Evolutionary conservation across 2,888 invertebrate species (phyloP).

Genomic region (Cephalotes varians): DNA sequence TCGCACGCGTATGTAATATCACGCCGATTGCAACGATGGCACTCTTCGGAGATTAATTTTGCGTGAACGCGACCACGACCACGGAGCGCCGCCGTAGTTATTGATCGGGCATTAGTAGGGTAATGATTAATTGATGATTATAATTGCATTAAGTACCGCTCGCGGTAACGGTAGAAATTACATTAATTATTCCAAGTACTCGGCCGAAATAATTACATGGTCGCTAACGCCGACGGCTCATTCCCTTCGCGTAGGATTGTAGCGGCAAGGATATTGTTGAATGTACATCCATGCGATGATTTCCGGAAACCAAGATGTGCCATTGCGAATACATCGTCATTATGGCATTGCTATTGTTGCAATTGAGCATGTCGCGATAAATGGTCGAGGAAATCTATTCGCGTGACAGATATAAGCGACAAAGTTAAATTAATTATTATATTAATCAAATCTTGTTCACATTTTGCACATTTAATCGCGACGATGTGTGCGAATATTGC

Average conservation of each 20-base stretch:
- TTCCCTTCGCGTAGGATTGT: slow-evolving; percentile 53
- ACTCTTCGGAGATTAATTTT: slow-evolving; percentile 55
- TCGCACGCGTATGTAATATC: slow-evolving; percentile 41
- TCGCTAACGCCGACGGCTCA: slow-evolving; percentile 66
- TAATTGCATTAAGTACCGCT: slow-evolving; percentile 71
- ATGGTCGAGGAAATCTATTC: slow-evolving; percentile 48
- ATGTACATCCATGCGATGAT: slow-evolving; percentile 51
- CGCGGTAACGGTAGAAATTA: slow-evolving; percentile 68
- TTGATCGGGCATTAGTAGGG: slow-evolving; percentile 66
- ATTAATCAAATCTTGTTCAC: slow-evolving; percentile 65
- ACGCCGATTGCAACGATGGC: slow-evolving; percentile 40
- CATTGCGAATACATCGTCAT: slow-evolving; percentile 53
- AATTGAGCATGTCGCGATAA: slow-evolving; percentile 66
- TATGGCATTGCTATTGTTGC: slow-evolving; percentile 66
- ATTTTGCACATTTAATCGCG: not conserved
- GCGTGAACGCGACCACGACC: slow-evolving; percentile 41
- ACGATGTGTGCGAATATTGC: not conserved
- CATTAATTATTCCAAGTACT: slow-evolving; percentile 75
- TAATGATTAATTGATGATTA: slow-evolving; percentile 73
- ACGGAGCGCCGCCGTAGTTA: slow-evolving; percentile 37
- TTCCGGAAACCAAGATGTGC: slow-evolving; percentile 64
- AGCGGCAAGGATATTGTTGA: slow-evolving; percentile 62
- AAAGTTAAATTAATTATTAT: slow-evolving; percentile 57
- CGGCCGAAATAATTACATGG: slow-evolving; percentile 64
- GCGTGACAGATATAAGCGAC: slow-evolving; percentile 51